Evolutionary conservation across 92 coral and sea anemone species (phyloP), one percentile per base, ranked within the genome.

Genomic region (Umimayanthus kanabou): DNA sequence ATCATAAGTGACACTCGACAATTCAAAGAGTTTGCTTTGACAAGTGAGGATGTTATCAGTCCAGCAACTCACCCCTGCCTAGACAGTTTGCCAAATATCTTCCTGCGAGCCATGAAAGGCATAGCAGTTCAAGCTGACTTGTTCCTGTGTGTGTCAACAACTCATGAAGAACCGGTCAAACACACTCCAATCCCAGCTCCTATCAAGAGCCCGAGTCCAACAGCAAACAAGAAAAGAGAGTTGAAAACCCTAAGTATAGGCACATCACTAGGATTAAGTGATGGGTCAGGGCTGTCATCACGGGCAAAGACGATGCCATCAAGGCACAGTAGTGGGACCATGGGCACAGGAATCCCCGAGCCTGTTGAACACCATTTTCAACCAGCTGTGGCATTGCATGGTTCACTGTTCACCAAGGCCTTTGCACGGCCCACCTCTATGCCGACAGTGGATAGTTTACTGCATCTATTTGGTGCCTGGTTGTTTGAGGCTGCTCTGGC

Each of bases 391-490:
- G 61, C 73, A 2, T 89, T 90, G 20, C 86, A 95, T 2, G 91
- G 95, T 9, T 72, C 91, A 26, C 72, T 93, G 81, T 95, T 95
- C 73, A 88, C 93, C 22, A 82, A 82, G 76, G 80, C 91, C 9
- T 61, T 92, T 15, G 57, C 79, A 9, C 88, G 80, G 25, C 84
- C 85, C 11, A 53, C 88, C 23, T 76, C 86, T 14, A 91, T 91
- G 87, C 98, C 99, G 11, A 93, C 98, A 43, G 99, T 94, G 16
- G 96, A 97, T 67, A 97, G 99, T 72, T 87, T 97, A 43, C 93
- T 97, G 4, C 98, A 97, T 86, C 82, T 97, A 76, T 96, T 95
- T 91, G 99, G 98, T 45, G 88, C 98, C 6, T 97, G 99, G 99
- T 88, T 97, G 85, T 97, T 97, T 91, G 96, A 95, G 64, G 99